A percentile compares a stretch with the other conserved stretches of the same genome.
Evolutionary conservation across 2,797 vertebrate genomes (phyloP).

Genomic region (Pelobates cultripes): DNA sequence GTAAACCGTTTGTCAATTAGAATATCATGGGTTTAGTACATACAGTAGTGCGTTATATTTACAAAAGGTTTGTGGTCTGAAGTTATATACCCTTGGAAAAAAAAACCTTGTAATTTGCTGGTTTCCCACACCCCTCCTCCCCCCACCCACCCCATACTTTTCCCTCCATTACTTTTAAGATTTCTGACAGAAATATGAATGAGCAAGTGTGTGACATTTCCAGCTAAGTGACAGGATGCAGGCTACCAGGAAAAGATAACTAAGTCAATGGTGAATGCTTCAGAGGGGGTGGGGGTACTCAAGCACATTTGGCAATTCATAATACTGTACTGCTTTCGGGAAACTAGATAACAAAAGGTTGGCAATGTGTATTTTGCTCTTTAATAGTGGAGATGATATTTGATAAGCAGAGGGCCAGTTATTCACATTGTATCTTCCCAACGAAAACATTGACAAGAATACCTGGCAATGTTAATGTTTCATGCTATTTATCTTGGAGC

Average conservation of each 20-base stretch:
- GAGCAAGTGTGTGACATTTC: constrained; percentile 77
- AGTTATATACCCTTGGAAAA: no score
- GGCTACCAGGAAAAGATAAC: constrained; percentile 90
- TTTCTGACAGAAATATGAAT: constrained; percentile 75
- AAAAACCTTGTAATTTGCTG: no score
- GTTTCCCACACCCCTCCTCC: no score
- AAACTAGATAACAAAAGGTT: constrained; percentile 91
- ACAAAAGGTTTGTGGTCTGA: no score
- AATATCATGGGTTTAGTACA: no score
- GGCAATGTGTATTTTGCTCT: constrained; percentile 87
- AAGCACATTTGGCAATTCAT: constrained; percentile 65
- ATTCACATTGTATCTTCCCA: constrained; percentile 81
- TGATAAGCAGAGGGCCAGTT: constrained; percentile 87
- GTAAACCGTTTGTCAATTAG: no score
- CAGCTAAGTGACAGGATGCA: constrained; percentile 87
- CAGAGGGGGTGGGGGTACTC: constrained; percentile 56
- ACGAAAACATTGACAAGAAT: constrained; percentile 86
- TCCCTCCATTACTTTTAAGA: no score
- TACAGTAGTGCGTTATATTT: no score
- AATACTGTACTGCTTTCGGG: constrained; percentile 66
- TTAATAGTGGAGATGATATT: constrained; percentile 75
- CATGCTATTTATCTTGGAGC: constrained; percentile 79
- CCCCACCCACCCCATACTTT: no score
- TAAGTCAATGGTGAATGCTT: constrained; percentile 75
- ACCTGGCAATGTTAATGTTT: constrained; percentile 78